Evolutionary conservation across 2,113 vertebrate genomes (phyloP).

Genomic region (Oreamnos americanus): DNA sequence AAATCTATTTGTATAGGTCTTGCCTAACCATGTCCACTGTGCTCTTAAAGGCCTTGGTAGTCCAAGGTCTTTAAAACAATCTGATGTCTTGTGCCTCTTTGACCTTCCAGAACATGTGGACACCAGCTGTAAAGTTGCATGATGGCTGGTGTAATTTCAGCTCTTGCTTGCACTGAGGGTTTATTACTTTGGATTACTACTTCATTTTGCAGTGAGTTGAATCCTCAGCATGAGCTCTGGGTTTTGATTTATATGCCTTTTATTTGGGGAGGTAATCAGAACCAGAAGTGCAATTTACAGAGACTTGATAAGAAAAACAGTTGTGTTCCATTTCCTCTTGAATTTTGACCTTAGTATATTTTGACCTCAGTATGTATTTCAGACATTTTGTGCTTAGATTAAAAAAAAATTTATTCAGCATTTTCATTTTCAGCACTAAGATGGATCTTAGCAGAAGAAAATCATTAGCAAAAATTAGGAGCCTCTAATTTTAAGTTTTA

Average conservation of each 20-base stretch:
- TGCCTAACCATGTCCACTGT: background rate
- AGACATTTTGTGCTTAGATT: background rate
- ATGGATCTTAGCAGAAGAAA: background rate
- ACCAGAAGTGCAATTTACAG: background rate
- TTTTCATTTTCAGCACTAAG: background rate
- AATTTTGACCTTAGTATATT: background rate
- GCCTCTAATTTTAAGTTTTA: background rate
- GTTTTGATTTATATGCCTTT: background rate
- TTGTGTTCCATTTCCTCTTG: background rate
- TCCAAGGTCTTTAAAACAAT: background rate
- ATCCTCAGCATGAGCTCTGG: background rate
- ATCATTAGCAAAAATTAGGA: background rate
- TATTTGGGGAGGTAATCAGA: background rate
- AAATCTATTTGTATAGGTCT: background rate
- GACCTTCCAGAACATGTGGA: background rate
- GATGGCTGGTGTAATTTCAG: background rate
- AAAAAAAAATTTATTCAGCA: background rate
- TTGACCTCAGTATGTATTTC: background rate
- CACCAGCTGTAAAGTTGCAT: background rate
- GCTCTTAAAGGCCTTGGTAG: background rate
- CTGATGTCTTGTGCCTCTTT: background rate
- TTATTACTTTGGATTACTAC: background rate
- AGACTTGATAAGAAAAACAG: background rate
- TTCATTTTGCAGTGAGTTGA: background rate
- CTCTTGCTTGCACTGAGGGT: background rate